Base-by-base conservation (phyloP, 2,113 vertebrate genomes). In the Steatornis caripensis region DNA sequence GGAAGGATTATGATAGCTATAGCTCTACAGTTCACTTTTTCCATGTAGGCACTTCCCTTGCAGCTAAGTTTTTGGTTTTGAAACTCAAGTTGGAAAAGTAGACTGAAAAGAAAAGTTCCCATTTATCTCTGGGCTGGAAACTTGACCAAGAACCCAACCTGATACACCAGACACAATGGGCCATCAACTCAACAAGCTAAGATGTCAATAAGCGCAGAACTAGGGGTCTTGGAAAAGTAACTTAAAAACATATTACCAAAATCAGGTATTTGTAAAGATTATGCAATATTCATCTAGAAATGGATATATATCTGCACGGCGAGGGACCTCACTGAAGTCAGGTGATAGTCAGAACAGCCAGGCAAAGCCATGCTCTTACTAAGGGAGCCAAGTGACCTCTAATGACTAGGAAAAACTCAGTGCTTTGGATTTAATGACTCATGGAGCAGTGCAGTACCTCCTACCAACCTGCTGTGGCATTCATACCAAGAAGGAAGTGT, bases 351-450 rank as follows among this genome's bases (percentile, higher is more conserved):
- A 69, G 69, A 79, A 82, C 2, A 77, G 43, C 65, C 60, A 32
- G 51, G 66, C 64, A 87, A 54, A 83, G 75, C 77, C 6, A 0
- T 0, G 1, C 69, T 79, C 45, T 23, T 78, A 8, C 55, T 21
- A 15, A 78, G 48, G 22, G 11, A 77, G 68, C 62, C 76, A 62
- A 89, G 57, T 9, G 34, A 83, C 84, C 69, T 49, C 68, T 80
- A 89, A 95, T 16, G 77, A 61, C 26, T 74, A 84, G 86, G 88
- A 79, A 94, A 89, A 92, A 65, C 6, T 20, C 69, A 34, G 22
- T 57, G 74, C 80, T 96, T 82, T 54, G 95, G 94, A 90, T 49
- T 72, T 43, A 87, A 46, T 85, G 91, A 97, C 69, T 96, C 96
- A 93, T 0, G 10, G 83, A 87, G 80, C 76, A 49, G 36, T 0